Base-by-base conservation (phyloP, 37 sponge, comb jelly and placozoan genomes). In the Geodia barretti region DNA sequence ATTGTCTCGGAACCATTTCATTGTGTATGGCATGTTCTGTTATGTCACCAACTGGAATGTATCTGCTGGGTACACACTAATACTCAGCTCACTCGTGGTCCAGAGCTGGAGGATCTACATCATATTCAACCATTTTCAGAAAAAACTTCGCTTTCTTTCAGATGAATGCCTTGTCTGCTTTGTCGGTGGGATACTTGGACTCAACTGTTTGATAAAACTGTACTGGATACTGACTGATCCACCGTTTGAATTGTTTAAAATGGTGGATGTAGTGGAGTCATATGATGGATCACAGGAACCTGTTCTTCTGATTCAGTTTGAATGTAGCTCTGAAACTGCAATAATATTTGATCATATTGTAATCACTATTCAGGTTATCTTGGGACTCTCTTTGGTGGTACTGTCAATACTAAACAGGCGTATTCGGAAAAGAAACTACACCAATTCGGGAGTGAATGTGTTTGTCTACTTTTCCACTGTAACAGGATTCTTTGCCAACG, bases 401-500 rank as follows among this genome's bases (percentile, higher is more conserved):
- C 31, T 62, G 21, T 76, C 39, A 29, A 30, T n/a, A 29, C 39
- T 31, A 0, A 35, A 26, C 39, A 26, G 63, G 20, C 26, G 38
- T 8, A 35, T 76, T n/a, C n/a, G n/a, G 0, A 31, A 70, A 7
- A 3, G 77, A 4, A 60, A 32, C 36, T 29, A 76, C 63, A 76
- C 77, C 63, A 76, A 76, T 32, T 62, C 62, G 29, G n/a, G n/a
- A n/a, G 38, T 76, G 29, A 76, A 76, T 54, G 38, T 76, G 23
- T 36, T 76, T 20, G 38, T 76, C 35, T 76, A 62, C n/a, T n/a
- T n/a, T n/a, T n/a, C n/a, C n/a, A n/a, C n/a, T n/a, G n/a, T n/a
- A n/a, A n/a, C n/a, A n/a, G n/a, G n/a, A n/a, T n/a, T n/a, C n/a
- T n/a, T n/a, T n/a, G n/a, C n/a, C n/a, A n/a, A n/a, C n/a, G n/a